Conservation (phyloP, 2,888 invertebrate genomes). For the Caenorhabditis parvicauda region DNA sequence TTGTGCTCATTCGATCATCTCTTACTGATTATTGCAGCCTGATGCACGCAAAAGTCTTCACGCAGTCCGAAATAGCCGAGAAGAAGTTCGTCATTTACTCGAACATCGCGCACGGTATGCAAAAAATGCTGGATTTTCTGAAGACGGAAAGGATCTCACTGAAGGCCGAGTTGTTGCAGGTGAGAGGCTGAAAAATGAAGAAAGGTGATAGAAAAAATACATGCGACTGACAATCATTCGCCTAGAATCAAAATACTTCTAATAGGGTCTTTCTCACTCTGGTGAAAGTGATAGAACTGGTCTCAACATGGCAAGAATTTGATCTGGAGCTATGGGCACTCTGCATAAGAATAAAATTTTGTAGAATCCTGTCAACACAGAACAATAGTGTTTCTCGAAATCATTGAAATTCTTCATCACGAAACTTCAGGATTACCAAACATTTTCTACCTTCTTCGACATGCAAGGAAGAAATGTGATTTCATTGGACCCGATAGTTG, state of each 20-base stretch:
- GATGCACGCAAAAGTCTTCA: slow-evolving; percentile 42
- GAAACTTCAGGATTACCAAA: no score
- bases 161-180: neutral
- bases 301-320: no score
- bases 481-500: no score
- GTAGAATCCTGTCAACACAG: no score
- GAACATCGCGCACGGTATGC: slow-evolving; percentile 20
- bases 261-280: no score
- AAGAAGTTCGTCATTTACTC: slow-evolving; percentile 36
- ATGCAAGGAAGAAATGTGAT: neutral
- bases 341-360: no score
- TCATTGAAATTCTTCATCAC: no score
- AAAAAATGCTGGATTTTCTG: slow-evolving; percentile 14
- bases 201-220: slow-evolving; percentile 3
- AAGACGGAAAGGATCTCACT: slow-evolving; percentile 1
- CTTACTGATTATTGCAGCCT: slow-evolving; percentile 25
- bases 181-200: neutral
- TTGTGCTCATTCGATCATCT: slow-evolving; percentile 5
- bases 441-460: no score
- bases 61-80: slow-evolving; percentile 39
- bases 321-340: no score
- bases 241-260: neutral
- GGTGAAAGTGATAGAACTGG: no score
- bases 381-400: no score
- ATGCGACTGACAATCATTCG: neutral